Base-by-base conservation (phyloP, 2,113 vertebrate genomes). In the Percopsis transmontana region DNA sequence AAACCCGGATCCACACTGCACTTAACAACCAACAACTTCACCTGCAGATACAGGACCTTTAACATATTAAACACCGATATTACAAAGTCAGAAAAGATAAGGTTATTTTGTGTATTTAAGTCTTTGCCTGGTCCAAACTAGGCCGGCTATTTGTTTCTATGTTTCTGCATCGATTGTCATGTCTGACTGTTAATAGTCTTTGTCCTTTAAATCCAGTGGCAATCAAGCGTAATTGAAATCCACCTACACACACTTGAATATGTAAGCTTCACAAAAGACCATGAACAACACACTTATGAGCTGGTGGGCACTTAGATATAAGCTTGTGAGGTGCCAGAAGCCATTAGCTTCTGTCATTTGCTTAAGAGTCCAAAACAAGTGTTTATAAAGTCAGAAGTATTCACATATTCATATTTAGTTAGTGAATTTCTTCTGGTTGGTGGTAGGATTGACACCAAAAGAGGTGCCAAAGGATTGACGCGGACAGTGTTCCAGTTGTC, bases 231-330 rank as follows among this genome's bases (percentile, higher is more conserved):
- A 88, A 85, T 77, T 87, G 65, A 86, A 88, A 89, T 78, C 74
- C 77, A 70, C 83, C 86, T 87, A 81, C 83, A 80, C 84, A 80
- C 74, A 70, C 56, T 74, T 66, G 68, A 75, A 82, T 77, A 75
- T 90, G 83, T 76, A 85, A 77, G 89, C 85, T 88, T 87, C 70
- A 87, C 85, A 2, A 86, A 71, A 83, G 85, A 89, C 83, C 80
- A 82, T 83, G 86, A 83, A 89, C 77, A 78, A 90, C 80, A 88
- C 85, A 92, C 93, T 92, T 92, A 92, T 90, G 86, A 94, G 95
- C 93, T 95, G 93, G 94, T 96, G 96, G 96, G 95, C 96, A 99
- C 97, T 98, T 98, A 92, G 95, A 96, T 95, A 88, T 90, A 80
- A 94, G 94, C 93, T 95, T 93, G 90, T 91, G 92, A 94, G 93